Conservation (phyloP, 1,140 invertebrate species). For the Triops cancriformis region DNA sequence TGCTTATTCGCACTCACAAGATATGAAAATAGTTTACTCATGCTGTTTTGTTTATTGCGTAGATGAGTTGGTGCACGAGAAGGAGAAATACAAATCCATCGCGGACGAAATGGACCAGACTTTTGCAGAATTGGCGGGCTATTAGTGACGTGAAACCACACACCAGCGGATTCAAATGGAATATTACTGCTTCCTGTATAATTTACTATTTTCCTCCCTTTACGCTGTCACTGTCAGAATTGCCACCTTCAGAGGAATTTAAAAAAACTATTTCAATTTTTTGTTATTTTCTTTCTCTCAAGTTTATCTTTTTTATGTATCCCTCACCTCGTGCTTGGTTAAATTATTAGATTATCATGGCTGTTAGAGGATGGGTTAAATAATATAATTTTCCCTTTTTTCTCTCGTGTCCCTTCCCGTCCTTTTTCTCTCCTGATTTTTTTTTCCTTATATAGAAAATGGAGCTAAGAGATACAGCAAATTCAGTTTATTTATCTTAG, state of each 20-base stretch:
- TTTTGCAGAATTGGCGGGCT: conserved; percentile 86
- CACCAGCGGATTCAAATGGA: background rate
- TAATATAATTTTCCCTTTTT: background rate
- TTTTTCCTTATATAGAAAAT: background rate
- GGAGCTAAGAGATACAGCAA: background rate
- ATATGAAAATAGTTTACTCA: background rate
- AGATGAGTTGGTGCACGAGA: conserved; percentile 94
- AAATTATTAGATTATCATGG: conserved; percentile 14
- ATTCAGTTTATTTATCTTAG: conserved; percentile 3
- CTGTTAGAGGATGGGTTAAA: background rate
- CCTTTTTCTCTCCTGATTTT: background rate
- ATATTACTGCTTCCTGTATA: conserved; percentile 1
- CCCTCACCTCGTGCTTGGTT: background rate
- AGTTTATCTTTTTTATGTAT: background rate
- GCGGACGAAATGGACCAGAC: conserved; percentile 94
- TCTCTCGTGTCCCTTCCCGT: background rate
- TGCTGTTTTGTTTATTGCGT: conserved; percentile 32
- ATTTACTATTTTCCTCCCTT: conserved; percentile 2
- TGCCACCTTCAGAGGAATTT: background rate
- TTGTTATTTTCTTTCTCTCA: background rate
- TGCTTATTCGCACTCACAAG: too few species aligned
- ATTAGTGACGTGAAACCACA: conserved; percentile 47
- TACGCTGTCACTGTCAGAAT: background rate
- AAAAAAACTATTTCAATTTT: too few species aligned
- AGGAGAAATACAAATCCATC: conserved; percentile 95